Percentiles rank a stretch among this genome's conserved stretches.
Evolutionary conservation across 2,113 vertebrate species (phyloP).

Genomic region (Girardinichthys multiradiatus): DNA sequence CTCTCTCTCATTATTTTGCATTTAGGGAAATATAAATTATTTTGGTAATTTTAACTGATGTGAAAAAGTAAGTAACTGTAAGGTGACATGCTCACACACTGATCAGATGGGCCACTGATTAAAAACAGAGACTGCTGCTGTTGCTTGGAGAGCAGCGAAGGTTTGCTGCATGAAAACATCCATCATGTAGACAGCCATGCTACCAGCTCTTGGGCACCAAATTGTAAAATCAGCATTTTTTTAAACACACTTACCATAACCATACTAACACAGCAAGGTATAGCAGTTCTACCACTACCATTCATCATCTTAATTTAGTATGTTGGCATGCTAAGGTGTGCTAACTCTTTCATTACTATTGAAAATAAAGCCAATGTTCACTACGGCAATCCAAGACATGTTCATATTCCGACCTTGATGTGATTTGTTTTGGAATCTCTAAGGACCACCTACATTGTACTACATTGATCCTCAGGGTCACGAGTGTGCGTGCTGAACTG

Average conservation of each 20-base stretch:
- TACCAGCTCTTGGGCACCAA: neutral
- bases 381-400: neutral
- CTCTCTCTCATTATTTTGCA: too few species aligned
- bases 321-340: too few species aligned
- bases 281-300: neutral
- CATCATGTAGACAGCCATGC: slow-evolving; percentile 2
- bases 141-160: slow-evolving; percentile 3
- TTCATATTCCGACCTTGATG: neutral
- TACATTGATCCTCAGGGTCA: neutral
- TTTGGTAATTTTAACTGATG: too few species aligned
- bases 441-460: neutral
- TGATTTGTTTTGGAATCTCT: neutral
- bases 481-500: neutral
- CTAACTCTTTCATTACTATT: neutral
- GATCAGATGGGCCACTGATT: neutral
- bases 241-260: neutral
- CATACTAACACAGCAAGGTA: neutral
- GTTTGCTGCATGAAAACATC: slow-evolving; percentile 9
- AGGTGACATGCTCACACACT: neutral
- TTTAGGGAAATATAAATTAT: too few species aligned
- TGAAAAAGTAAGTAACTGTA: too few species aligned
- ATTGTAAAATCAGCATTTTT: slow-evolving; percentile 10
- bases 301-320: neutral
- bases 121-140: neutral
- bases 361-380: neutral